phyloP scores from a whole-genome alignment of 2,888 invertebrate genomes.

The Drosophila prolongata region DNA sequence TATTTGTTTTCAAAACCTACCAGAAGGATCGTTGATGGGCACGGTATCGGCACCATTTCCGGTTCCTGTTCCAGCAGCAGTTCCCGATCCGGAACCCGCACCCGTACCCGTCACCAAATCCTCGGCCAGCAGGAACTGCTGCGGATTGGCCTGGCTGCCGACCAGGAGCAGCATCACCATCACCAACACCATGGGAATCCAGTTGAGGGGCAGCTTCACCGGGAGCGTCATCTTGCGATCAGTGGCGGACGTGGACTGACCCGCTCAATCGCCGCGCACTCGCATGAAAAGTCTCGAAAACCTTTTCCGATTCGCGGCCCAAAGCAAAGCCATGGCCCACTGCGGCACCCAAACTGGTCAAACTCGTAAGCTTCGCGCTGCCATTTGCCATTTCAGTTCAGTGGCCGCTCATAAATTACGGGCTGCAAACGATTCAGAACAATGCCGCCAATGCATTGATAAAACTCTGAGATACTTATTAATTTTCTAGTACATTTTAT shows the following conservation, averaged over 20 bases:
- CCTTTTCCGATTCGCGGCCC: slow-evolving; percentile 47
- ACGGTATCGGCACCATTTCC: slow-evolving; percentile 22
- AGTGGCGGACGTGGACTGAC: slow-evolving; percentile 55
- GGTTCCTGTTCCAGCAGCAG: not conserved
- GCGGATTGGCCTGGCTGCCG: slow-evolving; percentile 47
- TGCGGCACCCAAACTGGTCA: slow-evolving; percentile 43
- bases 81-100: not conserved
- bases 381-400: slow-evolving; percentile 63
- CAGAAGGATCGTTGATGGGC: slow-evolving; percentile 58
- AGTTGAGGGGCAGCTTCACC: slow-evolving; percentile 6
- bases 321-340: slow-evolving; percentile 39
- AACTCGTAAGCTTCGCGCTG: slow-evolving; percentile 62
- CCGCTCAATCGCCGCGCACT: slow-evolving; percentile 2
- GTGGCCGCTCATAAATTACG: slow-evolving; percentile 64
- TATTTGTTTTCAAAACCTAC: slow-evolving; percentile 20
- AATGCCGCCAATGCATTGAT: not conserved
- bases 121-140: slow-evolving; percentile 54
- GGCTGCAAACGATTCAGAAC: slow-evolving; percentile 18
- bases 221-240: slow-evolving; percentile 59
- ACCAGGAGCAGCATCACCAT: slow-evolving; percentile 1
- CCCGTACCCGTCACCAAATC: slow-evolving; percentile 16
- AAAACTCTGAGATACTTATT: not conserved
- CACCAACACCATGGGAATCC: not conserved
- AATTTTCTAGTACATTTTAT: too few species aligned
- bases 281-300: slow-evolving; percentile 66